Evolutionary conservation across 2,888 invertebrate species (phyloP).

Genomic region (Lottia gigantea): DNA sequence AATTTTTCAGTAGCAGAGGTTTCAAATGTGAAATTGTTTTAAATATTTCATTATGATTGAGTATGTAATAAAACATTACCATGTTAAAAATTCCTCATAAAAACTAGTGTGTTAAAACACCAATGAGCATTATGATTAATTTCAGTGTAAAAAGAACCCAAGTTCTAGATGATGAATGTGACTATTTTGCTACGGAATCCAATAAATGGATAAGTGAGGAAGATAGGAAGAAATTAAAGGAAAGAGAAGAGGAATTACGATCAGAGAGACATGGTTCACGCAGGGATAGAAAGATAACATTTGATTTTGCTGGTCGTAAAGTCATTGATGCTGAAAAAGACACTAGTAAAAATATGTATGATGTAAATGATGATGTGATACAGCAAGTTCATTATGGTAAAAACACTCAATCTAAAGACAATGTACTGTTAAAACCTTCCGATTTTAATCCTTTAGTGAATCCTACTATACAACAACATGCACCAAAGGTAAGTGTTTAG

Average conservation of each 20-base stretch:
- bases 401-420: slow-evolving; percentile 30
- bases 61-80: too few relatives aligned
- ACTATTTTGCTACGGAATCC: slow-evolving; percentile 82
- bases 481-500: slow-evolving; percentile 47
- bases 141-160: slow-evolving; percentile 77
- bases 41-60: too few relatives aligned
- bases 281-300: slow-evolving; percentile 77
- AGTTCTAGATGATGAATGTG: slow-evolving; percentile 93
- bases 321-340: slow-evolving; percentile 69
- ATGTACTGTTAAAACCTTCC: slow-evolving; percentile 18
- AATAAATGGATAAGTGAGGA: slow-evolving; percentile 84
- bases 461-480: slow-evolving; percentile 45
- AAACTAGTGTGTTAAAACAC: too few relatives aligned
- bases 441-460: slow-evolving; percentile 49
- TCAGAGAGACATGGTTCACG: slow-evolving; percentile 79
- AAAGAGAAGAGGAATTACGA: slow-evolving; percentile 77
- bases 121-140: slow-evolving; percentile 3
- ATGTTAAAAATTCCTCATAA: too few relatives aligned
- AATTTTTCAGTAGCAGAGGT: too few relatives aligned
- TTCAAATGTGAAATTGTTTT: too few relatives aligned
- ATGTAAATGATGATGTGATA: slow-evolving; percentile 66
- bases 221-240: slow-evolving; percentile 77
- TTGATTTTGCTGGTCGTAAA: slow-evolving; percentile 77
- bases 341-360: slow-evolving; percentile 56
- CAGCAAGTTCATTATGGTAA: slow-evolving; percentile 60